These are phyloP conservation scores for Epinephelus lanceolatus DNA, from an alignment of 2,113 vertebrate genomes.

Conservation along the genomic window DNA sequence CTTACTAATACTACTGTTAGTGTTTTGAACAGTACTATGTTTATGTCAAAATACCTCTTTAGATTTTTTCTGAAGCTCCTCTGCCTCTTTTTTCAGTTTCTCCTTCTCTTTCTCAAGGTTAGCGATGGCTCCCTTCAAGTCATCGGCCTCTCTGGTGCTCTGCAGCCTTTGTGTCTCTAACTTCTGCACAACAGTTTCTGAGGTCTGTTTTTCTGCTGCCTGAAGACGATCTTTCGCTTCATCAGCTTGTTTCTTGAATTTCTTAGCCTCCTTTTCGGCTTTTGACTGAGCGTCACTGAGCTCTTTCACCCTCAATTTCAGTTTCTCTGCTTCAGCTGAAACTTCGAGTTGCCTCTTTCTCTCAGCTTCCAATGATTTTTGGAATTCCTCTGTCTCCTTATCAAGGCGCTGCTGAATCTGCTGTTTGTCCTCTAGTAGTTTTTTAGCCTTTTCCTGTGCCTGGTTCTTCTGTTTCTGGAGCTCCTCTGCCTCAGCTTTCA, in stretches of 20 bases:
- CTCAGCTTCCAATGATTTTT: constrained; percentile 91
- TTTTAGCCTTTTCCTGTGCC: constrained; percentile 92
- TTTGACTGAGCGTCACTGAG: constrained; percentile 91
- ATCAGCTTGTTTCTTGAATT: constrained; percentile 93
- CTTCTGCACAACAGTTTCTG: constrained; percentile 89
- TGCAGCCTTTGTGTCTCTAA: constrained; percentile 92
- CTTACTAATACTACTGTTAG: constrained; percentile 38
- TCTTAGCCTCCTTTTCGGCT: constrained; percentile 91
- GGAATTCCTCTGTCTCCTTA: constrained; percentile 92
- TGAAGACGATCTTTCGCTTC: constrained; percentile 88
- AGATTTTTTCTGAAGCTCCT: constrained; percentile 90
- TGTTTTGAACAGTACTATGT: constrained; percentile 23
- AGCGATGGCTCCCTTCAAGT: constrained; percentile 87
- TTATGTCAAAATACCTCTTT: constrained; percentile 90
- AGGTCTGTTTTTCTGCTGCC: constrained; percentile 85
- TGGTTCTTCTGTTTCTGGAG: constrained; percentile 94
- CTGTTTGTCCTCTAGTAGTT: constrained; percentile 93
- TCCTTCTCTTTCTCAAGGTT: constrained; percentile 92
- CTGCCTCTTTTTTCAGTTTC: constrained; percentile 90
- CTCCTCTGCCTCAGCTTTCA: constrained; percentile 91
- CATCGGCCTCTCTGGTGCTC: constrained; percentile 90
- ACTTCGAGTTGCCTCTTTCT: constrained; percentile 90
- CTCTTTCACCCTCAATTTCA: constrained; percentile 89
- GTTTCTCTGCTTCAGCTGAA: constrained; percentile 89
- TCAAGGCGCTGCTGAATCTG: constrained; percentile 92